phyloP scores from a whole-genome alignment of 2,888 invertebrate genomes.

The Cosmia trapezina region DNA sequence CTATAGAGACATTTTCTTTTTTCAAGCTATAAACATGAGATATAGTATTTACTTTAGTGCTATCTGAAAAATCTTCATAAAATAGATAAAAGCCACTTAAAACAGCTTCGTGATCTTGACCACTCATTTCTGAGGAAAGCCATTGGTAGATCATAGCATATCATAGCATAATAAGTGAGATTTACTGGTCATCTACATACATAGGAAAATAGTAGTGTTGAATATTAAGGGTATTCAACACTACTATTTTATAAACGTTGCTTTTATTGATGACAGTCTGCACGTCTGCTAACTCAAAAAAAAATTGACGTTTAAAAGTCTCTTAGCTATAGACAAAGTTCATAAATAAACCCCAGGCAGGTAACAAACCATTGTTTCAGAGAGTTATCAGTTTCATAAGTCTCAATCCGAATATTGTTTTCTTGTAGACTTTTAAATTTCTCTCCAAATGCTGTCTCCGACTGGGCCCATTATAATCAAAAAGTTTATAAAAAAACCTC shows the following conservation, averaged over 20 bases:
- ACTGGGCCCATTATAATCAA: neutral
- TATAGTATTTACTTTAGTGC: neutral
- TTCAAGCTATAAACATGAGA: neutral
- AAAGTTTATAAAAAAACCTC: neutral
- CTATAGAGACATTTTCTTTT: neutral
- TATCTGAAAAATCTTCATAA: slow-evolving; percentile 11
- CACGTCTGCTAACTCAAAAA: too few species aligned
- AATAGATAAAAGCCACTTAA: slow-evolving; percentile 1
- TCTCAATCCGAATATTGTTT: neutral
- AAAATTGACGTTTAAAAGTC: neutral
- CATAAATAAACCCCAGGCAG: neutral
- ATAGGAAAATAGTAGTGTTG: neutral
- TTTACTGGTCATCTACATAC: neutral
- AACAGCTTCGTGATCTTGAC: neutral
- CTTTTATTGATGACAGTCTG: too few species aligned
- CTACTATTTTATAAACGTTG: neutral
- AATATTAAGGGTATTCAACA: too few species aligned
- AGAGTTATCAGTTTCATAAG: neutral
- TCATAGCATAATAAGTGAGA: neutral
- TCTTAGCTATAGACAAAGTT: neutral
- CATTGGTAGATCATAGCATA: neutral
- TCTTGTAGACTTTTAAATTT: neutral
- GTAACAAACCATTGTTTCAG: neutral
- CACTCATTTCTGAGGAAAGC: neutral
- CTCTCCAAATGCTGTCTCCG: neutral